Percentiles rank a stretch among this genome's conserved stretches.
phyloP scores from a whole-genome alignment of 2,797 vertebrate species.

The Gorsachius magnificus region DNA sequence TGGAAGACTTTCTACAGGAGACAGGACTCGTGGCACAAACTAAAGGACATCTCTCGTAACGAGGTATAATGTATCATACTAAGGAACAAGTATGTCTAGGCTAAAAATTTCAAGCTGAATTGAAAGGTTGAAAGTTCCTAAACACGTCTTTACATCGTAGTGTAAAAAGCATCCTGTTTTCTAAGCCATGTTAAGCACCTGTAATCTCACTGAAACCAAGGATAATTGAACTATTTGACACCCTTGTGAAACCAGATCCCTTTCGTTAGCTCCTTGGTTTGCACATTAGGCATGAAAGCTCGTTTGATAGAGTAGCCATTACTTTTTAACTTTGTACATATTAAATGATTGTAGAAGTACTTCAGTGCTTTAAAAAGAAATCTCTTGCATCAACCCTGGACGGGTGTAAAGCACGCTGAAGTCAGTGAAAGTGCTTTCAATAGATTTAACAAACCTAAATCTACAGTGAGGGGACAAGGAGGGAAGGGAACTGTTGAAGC shows the following conservation, averaged over 20 bases:
- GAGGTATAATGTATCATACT: neutral
- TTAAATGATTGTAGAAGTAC: neutral
- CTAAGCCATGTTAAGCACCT: neutral
- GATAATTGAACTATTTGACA: neutral
- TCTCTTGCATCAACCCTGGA: neutral
- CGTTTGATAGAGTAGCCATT: neutral
- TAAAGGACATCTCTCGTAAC: neutral
- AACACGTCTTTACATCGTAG: accelerated
- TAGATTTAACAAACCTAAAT: neutral
- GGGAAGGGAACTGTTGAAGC: neutral
- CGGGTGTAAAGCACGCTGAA: neutral
- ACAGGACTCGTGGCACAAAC: neutral
- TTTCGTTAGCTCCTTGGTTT: neutral
- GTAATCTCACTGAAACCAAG: neutral
- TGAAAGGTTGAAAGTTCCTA: neutral
- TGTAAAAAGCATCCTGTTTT: neutral
- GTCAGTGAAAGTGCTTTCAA: neutral
- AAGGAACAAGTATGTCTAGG: neutral
- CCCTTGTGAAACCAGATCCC: neutral
- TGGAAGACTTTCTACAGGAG: neutral
- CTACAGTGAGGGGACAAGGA: neutral
- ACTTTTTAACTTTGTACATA: neutral
- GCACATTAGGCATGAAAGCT: neutral
- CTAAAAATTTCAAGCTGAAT: neutral
- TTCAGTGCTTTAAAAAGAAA: neutral